Percentiles rank a stretch among this genome's conserved stretches.
These are phyloP conservation scores for Okamejei kenojei DNA, from an alignment of 2,797 vertebrate species.

Conservation along the genomic window DNA sequence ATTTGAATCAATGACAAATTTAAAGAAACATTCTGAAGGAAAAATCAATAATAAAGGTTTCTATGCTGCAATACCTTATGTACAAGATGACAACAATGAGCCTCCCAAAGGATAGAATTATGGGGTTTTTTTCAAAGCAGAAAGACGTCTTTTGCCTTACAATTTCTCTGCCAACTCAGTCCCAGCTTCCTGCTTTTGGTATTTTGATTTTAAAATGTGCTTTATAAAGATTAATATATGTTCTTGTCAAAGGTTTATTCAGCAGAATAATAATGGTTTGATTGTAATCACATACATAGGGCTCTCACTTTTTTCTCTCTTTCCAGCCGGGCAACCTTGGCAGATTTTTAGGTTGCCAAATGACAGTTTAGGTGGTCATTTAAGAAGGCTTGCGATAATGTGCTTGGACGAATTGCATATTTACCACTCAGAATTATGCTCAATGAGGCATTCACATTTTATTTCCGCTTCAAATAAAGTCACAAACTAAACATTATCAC, in stretches of 20 bases:
- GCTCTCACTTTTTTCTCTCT: no score
- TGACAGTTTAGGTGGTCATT: no score
- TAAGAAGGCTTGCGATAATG: no score
- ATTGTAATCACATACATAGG: no score
- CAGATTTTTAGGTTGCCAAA: no score
- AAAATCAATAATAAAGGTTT: not conserved
- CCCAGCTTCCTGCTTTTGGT: not conserved
- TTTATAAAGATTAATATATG: not conserved
- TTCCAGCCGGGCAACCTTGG: no score
- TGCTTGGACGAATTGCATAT: no score
- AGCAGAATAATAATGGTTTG: no score
- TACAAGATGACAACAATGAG: not conserved
- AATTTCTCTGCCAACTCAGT: not conserved
- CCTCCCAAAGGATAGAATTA: not conserved
- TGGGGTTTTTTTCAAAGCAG: not conserved
- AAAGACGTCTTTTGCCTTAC: not conserved
- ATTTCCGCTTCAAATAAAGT: no score
- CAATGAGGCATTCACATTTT: no score
- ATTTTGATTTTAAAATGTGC: not conserved
- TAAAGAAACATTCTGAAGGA: conserved; percentile 1
- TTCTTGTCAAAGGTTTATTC: not conserved
- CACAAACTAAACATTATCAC: no score
- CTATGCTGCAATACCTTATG: not conserved
- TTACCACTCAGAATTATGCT: no score
- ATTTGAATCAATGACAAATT: not conserved